Base-by-base conservation (phyloP, 1,140 invertebrate species). In the Scaptodrosophila lebanonensis region DNA sequence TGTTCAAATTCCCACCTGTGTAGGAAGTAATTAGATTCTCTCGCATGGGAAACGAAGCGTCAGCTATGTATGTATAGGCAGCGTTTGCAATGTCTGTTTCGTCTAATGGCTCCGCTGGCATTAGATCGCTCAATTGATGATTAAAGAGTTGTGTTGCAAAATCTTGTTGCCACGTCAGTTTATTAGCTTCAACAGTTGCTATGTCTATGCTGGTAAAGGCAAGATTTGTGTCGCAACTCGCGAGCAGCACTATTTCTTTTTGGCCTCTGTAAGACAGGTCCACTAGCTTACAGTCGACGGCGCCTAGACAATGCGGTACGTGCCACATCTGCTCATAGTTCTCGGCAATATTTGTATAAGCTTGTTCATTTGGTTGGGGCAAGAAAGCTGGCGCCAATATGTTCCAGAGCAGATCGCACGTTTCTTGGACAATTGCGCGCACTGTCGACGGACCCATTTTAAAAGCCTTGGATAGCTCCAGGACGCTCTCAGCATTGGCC, bases 391-490 rank as follows among this genome's bases (percentile, higher is more conserved):
- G 18, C 4, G 16, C 8, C 3, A 60, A 8, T 16, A 11, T 20
- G 2, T 27, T 35, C 35, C 49, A 53, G 0, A 53, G 40, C 0
- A 60, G 8, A 20, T 60, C 49, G 11, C 42, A 32, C 7, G 35
- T 53, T 8, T 60, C 40, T 1, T 39, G 33, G 1, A 56, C 12
- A 39, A 53, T 53, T 6, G 12, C n/a, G 30, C 42, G 57, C 27
- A 47, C 49, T 3, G 49, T 53, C 4, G 49, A 45, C n/a, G 33
- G 36, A 5, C 49, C 40, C 57, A 60, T 53, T 45, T 53, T 45
- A 2, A 40, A 53, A 1, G 43, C 30, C 9, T 16, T 45, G 4
- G 52, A 16, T 9, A 54, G 18, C 15, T 47, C 11, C 4, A 9
- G 4, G 3, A 39, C 17, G 3, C 33, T 1, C 13, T 47, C 52